Base-by-base conservation (phyloP, 2,888 invertebrate genomes). In the Pollenia angustigena region DNA sequence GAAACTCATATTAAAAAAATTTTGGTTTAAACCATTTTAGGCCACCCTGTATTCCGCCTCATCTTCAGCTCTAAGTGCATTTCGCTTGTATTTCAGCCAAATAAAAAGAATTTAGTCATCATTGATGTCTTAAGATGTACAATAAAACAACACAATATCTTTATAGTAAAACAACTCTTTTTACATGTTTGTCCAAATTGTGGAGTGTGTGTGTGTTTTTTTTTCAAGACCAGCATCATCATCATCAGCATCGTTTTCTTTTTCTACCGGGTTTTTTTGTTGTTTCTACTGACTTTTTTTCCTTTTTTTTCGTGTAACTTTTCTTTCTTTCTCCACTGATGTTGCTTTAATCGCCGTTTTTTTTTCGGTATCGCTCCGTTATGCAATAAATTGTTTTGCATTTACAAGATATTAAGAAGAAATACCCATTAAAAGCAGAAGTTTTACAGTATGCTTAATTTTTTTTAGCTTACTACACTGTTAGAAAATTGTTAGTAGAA, bases 361-460 rank as follows among this genome's bases (percentile, higher is more conserved):
- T 23, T 66, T 62, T 80, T n/a, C 44, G 16, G 66, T 60, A 81
- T 76, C 66, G 64, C 58, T 74, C 87, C 84, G 87, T 87, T 87
- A 87, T 87, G 87, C 84, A 87, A 87, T 87, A 87, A 84, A 87
- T 87, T 87, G 84, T 84, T 87, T 87, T 84, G 81, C 80, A 87
- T 87, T 87, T 87, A 87, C 87, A 87, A 84, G 87, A 87, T 87
- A 87, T 87, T 84, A 84, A 84, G 81, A 87, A 74, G 68, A 81
- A 87, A 84, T 87, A 84, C 40, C 84, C 84, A 87, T 87, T 87
- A 87, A 87, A 83, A 76, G 76, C 64, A 83, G 80, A 75, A 80
- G 64, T 79, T 84, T 32, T 69, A 32, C 40, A 62, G 16, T 62
- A 11, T 40, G 48, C 42, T 18, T 56, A n/a, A 1, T 74, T 72